Evolutionary conservation across 2,797 vertebrate species (phyloP).

Genomic region (Mus caroli): DNA sequence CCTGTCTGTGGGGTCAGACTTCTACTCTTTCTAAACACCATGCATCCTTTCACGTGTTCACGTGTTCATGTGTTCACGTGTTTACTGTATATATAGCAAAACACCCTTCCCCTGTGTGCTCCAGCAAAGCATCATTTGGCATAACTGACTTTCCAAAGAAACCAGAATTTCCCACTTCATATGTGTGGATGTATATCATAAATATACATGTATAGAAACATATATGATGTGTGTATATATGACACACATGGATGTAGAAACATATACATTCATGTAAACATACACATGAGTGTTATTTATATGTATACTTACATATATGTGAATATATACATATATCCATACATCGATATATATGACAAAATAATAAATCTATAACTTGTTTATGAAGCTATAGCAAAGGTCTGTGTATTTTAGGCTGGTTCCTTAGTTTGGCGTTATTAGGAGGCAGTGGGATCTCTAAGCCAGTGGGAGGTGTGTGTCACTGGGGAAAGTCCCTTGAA

Average conservation of each 20-base stretch:
- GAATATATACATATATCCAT: neutral
- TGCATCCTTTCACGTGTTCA: neutral
- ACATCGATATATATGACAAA: neutral
- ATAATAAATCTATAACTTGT: neutral
- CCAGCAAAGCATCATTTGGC: neutral
- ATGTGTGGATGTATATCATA: neutral
- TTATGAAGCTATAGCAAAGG: neutral
- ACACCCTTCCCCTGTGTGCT: neutral
- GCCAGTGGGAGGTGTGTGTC: neutral
- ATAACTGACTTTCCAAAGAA: neutral
- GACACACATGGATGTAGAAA: neutral
- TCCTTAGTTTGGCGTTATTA: neutral
- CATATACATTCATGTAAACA: neutral
- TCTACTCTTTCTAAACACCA: neutral
- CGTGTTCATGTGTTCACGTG: neutral
- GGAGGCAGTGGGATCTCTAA: neutral
- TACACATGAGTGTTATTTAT: neutral
- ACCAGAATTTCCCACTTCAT: neutral
- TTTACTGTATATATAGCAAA: neutral
- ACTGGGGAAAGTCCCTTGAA: neutral
- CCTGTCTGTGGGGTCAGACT: neutral
- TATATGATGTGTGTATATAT: neutral
- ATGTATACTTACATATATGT: neutral
- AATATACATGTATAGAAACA: neutral
- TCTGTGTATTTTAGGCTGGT: neutral